These are phyloP conservation scores for Cochlearius cochlearius DNA, from an alignment of 2,113 vertebrate genomes.

Conservation along the genomic window DNA sequence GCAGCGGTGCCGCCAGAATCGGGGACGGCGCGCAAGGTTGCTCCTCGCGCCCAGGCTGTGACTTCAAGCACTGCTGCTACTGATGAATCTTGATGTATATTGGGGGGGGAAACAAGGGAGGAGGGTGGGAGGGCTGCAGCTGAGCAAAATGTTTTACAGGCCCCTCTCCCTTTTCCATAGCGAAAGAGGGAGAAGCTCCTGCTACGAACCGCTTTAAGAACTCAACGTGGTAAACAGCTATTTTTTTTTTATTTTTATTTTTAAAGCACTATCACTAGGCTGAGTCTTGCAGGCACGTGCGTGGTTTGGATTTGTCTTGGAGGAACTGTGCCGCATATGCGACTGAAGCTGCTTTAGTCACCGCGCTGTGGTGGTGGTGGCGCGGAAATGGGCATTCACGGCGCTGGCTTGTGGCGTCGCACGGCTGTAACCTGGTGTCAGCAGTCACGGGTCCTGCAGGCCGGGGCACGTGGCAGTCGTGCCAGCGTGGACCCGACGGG, in stretches of 20 bases:
- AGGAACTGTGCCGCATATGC: rapidly evolving
- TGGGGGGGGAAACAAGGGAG: background rate
- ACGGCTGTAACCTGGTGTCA: rapidly evolving
- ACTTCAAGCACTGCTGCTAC: conserved; percentile 1
- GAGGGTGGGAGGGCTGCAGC: background rate
- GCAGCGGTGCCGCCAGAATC: background rate
- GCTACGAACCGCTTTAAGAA: background rate
- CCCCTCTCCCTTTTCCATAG: rapidly evolving
- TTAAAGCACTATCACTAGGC: background rate
- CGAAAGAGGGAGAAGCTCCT: background rate
- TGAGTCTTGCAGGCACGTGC: background rate
- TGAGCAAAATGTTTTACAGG: background rate
- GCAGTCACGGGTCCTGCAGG: background rate
- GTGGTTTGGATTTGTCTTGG: background rate
- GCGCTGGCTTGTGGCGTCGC: rapidly evolving
- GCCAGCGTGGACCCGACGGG: background rate
- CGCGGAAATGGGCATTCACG: rapidly evolving
- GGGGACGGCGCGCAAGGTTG: background rate
- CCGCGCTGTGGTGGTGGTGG: background rate
- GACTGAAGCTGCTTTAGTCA: background rate
- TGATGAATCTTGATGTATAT: background rate
- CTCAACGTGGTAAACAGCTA: rapidly evolving
- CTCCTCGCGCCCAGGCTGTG: conserved; percentile 32
- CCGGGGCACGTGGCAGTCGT: rapidly evolving
- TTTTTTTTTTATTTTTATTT: background rate